phyloP scores from a whole-genome alignment of 2,888 invertebrate genomes.

The Agrochola lychnidis region DNA sequence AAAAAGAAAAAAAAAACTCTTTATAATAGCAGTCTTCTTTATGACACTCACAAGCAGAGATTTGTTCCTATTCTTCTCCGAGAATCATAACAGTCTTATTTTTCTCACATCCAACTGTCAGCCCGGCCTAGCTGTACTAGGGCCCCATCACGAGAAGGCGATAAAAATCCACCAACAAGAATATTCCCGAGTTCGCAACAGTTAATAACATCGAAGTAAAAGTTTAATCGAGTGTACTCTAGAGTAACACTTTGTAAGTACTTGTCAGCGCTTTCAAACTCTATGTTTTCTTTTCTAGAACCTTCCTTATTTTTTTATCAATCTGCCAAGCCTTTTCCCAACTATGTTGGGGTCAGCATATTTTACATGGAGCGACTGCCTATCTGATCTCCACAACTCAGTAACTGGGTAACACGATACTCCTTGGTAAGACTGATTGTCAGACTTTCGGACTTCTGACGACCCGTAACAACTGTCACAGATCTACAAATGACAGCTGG shows the following conservation, averaged over 20 bases:
- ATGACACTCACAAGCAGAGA: not conserved
- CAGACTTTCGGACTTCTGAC: too few relatives aligned
- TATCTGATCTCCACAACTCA: too few relatives aligned
- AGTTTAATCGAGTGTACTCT: slow-evolving; percentile 50
- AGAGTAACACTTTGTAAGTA: slow-evolving; percentile 18
- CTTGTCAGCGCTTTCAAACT: slow-evolving; percentile 37
- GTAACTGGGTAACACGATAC: too few relatives aligned
- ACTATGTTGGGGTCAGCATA: too few relatives aligned
- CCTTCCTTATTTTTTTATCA: not conserved
- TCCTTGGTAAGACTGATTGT: too few relatives aligned
- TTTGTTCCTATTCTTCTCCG: not conserved
- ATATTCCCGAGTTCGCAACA: slow-evolving; percentile 13
- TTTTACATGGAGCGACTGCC: too few relatives aligned
- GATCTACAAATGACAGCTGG: too few relatives aligned
- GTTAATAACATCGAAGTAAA: slow-evolving; percentile 36
- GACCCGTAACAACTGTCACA: too few relatives aligned
- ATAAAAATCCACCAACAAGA: slow-evolving; percentile 27
- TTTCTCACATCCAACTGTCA: not conserved
- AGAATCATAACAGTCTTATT: not conserved
- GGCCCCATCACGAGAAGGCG: not conserved
- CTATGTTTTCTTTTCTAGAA: not conserved
- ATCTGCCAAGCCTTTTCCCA: too few relatives aligned
- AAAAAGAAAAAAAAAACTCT: too few relatives aligned
- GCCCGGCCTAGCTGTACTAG: not conserved
- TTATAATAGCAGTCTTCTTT: not conserved